These are phyloP conservation scores for Diplosoma virens DNA, from an alignment of 23 tunicate genomes.

Conservation along the genomic window DNA sequence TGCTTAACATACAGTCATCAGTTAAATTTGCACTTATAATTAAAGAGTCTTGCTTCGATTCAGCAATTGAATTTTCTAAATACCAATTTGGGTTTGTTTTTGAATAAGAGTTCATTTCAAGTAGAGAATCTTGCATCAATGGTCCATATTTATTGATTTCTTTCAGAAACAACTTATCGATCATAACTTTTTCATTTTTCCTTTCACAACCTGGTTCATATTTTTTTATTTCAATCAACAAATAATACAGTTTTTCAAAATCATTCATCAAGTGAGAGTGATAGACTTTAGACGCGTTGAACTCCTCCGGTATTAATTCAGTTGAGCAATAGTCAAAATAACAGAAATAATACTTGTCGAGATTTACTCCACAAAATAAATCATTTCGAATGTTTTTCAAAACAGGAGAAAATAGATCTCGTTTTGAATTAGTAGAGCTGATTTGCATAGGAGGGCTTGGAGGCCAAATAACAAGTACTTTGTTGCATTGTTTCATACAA, in stretches of 20 bases:
- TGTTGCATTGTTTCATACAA: constrained; percentile 23
- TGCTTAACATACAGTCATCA: too few species aligned
- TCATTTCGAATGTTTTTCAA: constrained; percentile 32
- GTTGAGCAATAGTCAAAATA: constrained; percentile 58
- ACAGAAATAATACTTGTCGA: constrained; percentile 38
- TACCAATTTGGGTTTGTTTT: constrained; percentile 44
- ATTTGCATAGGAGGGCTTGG: constrained; percentile 8
- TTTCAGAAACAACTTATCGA: constrained; percentile 24
- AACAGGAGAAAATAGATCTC: constrained; percentile 53
- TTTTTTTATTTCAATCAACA: constrained; percentile 26
- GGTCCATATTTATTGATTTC: constrained; percentile 36
- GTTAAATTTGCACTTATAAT: too few species aligned
- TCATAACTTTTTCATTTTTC: background rate
- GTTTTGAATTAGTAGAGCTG: background rate
- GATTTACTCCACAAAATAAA: constrained; percentile 25
- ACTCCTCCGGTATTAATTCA: constrained; percentile 24
- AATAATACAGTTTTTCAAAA: constrained; percentile 52
- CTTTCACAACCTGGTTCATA: constrained; percentile 22
- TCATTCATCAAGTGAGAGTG: constrained; percentile 47
- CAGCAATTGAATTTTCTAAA: background rate
- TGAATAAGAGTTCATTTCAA: constrained; percentile 20
- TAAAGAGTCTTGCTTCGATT: too few species aligned
- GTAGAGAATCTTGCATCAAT: constrained; percentile 11
- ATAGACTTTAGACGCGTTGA: constrained; percentile 4
- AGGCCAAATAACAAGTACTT: constrained; percentile 49